phyloP scores from a whole-genome alignment of 2,888 invertebrate genomes.

The Phaedon cochleariae region DNA sequence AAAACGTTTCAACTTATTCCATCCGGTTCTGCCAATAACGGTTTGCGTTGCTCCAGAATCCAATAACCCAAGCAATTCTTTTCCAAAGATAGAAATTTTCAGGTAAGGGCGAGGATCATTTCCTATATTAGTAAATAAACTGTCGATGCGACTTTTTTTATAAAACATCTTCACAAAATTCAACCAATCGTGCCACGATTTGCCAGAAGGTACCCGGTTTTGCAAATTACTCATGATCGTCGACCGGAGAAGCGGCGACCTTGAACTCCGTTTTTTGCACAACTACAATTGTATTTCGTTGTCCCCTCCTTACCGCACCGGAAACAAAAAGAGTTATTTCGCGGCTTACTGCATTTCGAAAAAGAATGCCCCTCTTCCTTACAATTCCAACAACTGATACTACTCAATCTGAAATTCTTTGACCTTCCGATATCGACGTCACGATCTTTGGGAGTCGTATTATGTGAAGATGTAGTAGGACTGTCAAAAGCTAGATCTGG shows the following conservation, averaged over 20 bases:
- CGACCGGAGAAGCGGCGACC: constrained; percentile 12
- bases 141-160: constrained; percentile 4
- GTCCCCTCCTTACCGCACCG: neutral
- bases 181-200: constrained; percentile 8
- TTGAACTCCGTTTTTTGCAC: constrained; percentile 6
- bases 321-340: neutral
- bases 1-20: constrained; percentile 1
- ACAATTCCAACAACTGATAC: no score
- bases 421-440: no score
- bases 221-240: constrained; percentile 22
- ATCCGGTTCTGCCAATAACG: constrained; percentile 4
- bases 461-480: neutral
- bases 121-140: neutral
- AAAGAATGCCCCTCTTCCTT: no score
- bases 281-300: neutral
- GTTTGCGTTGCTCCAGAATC: no score
- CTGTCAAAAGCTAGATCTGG: constrained; percentile 27
- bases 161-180: no score
- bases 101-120: constrained; percentile 20
- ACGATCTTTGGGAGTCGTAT: no score
- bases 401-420: no score
- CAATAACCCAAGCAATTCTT: constrained; percentile 2
- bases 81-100: constrained; percentile 12
- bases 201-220: constrained; percentile 16
- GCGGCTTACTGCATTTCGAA: neutral